Percentiles rank a stretch among this genome's conserved stretches.
phyloP scores from a whole-genome alignment of 2,797 vertebrate genomes.

The Decapterus maruadsi region DNA sequence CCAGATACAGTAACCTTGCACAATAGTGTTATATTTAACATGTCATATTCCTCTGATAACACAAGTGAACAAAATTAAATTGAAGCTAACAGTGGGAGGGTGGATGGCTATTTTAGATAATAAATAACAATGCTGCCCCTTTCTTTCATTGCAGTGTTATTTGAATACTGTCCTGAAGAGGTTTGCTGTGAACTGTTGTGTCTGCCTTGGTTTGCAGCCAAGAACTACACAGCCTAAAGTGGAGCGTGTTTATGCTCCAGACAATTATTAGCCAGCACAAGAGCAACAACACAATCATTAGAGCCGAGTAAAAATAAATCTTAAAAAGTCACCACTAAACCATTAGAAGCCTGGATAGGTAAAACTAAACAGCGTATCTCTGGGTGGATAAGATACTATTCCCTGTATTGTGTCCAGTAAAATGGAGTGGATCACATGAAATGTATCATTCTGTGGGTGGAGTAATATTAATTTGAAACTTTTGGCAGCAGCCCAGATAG shows the following conservation, averaged over 20 bases:
- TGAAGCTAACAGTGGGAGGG: not conserved
- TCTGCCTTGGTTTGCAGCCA: not conserved
- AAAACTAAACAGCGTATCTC: not conserved
- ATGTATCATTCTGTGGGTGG: conserved; percentile 12
- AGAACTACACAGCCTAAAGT: not conserved
- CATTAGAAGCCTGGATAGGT: not conserved
- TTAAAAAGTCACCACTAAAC: not conserved
- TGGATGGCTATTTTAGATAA: too few relatives aligned
- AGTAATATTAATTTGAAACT: not conserved
- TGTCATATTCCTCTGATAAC: not conserved
- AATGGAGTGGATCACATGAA: not conserved
- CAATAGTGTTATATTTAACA: not conserved
- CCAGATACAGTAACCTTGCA: not conserved
- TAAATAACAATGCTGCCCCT: too few relatives aligned
- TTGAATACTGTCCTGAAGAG: too few relatives aligned
- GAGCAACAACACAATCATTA: not conserved
- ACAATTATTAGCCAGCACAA: not conserved
- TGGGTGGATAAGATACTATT: not conserved
- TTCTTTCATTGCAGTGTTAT: not conserved
- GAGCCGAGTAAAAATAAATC: not conserved
- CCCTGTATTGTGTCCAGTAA: not conserved
- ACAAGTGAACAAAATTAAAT: not conserved
- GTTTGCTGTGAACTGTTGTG: not conserved
- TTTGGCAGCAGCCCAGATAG: conserved; percentile 24
- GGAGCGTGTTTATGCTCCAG: not conserved